phyloP scores from a whole-genome alignment of 2,797 vertebrate species.

The Rousettus madagascariensis region DNA sequence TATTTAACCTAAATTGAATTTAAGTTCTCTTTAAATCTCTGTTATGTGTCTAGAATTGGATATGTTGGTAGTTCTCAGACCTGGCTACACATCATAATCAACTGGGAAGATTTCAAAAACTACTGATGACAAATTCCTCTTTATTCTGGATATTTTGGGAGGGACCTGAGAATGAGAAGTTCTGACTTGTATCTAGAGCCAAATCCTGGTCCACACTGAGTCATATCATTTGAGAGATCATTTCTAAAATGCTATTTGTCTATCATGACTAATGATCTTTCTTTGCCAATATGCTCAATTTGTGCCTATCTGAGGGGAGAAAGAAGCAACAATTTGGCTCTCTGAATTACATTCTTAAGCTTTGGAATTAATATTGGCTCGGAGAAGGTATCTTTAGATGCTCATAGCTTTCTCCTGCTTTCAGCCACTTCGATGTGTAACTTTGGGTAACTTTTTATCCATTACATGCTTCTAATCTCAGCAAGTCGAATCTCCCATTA shows the following conservation, averaged over 20 bases:
- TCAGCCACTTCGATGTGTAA: not conserved
- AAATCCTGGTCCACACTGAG: not conserved
- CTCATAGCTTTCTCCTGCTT: not conserved
- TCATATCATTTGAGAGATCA: not conserved
- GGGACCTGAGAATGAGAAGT: not conserved
- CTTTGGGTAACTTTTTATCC: not conserved
- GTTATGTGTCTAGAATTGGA: not conserved
- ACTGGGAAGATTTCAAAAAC: not conserved
- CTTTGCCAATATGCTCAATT: not conserved
- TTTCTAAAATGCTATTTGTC: not conserved
- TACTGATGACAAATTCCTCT: not conserved
- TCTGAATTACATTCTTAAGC: not conserved
- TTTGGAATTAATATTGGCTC: not conserved
- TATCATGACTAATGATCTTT: not conserved
- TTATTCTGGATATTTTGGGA: not conserved
- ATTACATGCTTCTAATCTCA: not conserved
- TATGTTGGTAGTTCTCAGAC: not conserved
- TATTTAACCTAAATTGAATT: not conserved
- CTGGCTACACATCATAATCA: not conserved
- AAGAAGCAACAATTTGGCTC: not conserved
- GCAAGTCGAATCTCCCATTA: not conserved
- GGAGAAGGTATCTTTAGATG: not conserved
- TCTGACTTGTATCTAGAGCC: not conserved
- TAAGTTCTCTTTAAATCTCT: not conserved
- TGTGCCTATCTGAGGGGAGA: not conserved